Conservation (phyloP, 2,888 invertebrate species). For the Sinohyriopsis cumingii region DNA sequence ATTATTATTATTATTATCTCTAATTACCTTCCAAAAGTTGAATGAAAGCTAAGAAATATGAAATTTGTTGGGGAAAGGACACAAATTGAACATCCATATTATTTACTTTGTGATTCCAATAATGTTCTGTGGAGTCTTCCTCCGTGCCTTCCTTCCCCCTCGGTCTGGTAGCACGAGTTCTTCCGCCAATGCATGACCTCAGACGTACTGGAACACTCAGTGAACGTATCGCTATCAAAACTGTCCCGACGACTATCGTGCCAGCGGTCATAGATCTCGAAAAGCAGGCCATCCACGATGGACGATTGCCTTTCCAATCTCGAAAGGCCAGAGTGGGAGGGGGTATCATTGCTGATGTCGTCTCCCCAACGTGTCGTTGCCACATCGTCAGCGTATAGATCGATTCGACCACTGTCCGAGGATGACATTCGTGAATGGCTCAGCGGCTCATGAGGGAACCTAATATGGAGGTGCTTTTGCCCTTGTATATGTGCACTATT, state of each 20-base stretch:
- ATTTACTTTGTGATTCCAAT: slow-evolving; percentile 64
- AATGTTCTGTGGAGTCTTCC: slow-evolving; percentile 50
- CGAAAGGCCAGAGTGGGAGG: slow-evolving; percentile 7
- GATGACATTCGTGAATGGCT: no score
- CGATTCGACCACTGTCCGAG: no score
- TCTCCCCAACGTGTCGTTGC: no score
- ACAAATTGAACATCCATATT: not conserved
- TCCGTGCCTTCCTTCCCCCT: slow-evolving; percentile 44
- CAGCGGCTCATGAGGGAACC: no score
- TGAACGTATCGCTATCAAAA: slow-evolving; percentile 70
- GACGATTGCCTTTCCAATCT: slow-evolving; percentile 49
- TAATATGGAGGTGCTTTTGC: no score
- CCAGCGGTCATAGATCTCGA: slow-evolving; percentile 70
- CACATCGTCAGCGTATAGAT: no score
- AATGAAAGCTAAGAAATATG: no score
- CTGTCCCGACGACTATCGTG: slow-evolving; percentile 62
- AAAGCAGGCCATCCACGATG: slow-evolving; percentile 68
- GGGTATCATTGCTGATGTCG: no score
- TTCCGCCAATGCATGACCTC: slow-evolving; percentile 57
- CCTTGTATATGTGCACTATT: no score
- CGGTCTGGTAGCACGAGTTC: slow-evolving; percentile 31
- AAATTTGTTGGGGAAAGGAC: no score
- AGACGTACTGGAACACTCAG: slow-evolving; percentile 68
- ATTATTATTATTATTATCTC: no score
- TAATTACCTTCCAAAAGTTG: no score